These are phyloP conservation scores for Onychostoma macrolepis DNA, from an alignment of 2,113 vertebrate genomes.

Conservation along the genomic window DNA sequence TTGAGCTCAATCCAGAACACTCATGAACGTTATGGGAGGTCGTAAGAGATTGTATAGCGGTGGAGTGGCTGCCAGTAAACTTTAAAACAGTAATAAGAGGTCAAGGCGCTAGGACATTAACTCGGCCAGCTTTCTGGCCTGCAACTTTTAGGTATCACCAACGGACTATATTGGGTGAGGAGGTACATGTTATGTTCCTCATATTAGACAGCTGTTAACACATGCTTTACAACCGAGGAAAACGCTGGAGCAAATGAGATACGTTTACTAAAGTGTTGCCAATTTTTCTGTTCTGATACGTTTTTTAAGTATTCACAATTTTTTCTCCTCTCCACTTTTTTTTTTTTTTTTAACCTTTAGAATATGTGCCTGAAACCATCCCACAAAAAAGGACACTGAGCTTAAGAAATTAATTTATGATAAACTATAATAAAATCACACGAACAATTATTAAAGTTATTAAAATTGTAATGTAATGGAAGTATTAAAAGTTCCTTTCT, in stretches of 20 bases:
- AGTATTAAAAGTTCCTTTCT: too few species aligned
- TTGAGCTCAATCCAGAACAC: neutral
- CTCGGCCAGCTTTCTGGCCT: neutral
- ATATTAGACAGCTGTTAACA: slow-evolving; percentile 16
- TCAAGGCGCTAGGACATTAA: slow-evolving; percentile 18
- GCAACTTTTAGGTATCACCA: slow-evolving; percentile 30
- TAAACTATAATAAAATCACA: too few species aligned
- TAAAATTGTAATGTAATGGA: too few species aligned
- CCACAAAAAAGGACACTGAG: neutral
- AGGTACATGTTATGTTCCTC: slow-evolving; percentile 23
- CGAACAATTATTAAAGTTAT: too few species aligned
- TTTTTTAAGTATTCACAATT: neutral
- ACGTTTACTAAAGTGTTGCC: neutral
- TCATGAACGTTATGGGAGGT: slow-evolving; percentile 18
- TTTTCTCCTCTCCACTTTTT: neutral
- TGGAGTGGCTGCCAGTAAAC: slow-evolving; percentile 22
- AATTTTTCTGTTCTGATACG: neutral
- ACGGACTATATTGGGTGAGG: neutral
- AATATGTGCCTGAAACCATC: neutral
- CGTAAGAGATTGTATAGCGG: neutral
- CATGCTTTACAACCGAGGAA: neutral
- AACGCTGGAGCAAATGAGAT: neutral
- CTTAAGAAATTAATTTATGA: neutral
- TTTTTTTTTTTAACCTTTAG: neutral
- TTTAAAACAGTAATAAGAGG: slow-evolving; percentile 39